These are phyloP conservation scores for Isotomurus palustris DNA, from an alignment of 2,888 invertebrate species.

Conservation along the genomic window DNA sequence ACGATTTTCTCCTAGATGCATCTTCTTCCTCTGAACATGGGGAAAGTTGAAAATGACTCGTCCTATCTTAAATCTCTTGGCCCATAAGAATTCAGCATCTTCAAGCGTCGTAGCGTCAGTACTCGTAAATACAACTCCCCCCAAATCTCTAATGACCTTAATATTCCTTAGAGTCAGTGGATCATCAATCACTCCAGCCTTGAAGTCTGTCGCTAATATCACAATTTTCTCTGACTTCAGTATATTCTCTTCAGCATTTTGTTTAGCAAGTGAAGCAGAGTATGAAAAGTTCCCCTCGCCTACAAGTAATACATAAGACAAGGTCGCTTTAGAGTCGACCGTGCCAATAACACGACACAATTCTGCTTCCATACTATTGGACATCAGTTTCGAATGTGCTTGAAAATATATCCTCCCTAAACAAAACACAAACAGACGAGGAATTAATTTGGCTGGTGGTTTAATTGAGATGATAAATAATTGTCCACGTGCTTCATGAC, in stretches of 20 bases:
- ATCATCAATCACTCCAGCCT: not conserved
- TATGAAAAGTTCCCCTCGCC: slow-evolving; percentile 4
- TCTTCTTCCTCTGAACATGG: not conserved
- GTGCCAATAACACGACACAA: too few species aligned
- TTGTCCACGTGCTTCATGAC: too few species aligned
- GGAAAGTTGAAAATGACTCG: slow-evolving; percentile 1
- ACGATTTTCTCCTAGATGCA: slow-evolving; percentile 2
- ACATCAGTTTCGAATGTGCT: too few species aligned
- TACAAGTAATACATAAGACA: not conserved
- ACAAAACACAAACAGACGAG: too few species aligned
- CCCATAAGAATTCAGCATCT: not conserved
- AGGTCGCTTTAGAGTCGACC: too few species aligned
- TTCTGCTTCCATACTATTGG: too few species aligned
- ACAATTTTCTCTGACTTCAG: not conserved
- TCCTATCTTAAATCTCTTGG: not conserved
- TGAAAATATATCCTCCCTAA: too few species aligned
- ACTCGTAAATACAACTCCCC: not conserved
- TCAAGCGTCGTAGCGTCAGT: not conserved
- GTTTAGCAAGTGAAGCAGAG: not conserved
- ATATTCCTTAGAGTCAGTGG: not conserved
- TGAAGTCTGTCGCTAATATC: slow-evolving; percentile 2
- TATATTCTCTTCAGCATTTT: too few species aligned
- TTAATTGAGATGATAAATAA: too few species aligned
- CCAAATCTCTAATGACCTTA: not conserved
- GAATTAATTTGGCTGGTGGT: too few species aligned